These are phyloP conservation scores for Leptodactylus fallax DNA, from an alignment of 2,797 vertebrate genomes.

Conservation along the genomic window DNA sequence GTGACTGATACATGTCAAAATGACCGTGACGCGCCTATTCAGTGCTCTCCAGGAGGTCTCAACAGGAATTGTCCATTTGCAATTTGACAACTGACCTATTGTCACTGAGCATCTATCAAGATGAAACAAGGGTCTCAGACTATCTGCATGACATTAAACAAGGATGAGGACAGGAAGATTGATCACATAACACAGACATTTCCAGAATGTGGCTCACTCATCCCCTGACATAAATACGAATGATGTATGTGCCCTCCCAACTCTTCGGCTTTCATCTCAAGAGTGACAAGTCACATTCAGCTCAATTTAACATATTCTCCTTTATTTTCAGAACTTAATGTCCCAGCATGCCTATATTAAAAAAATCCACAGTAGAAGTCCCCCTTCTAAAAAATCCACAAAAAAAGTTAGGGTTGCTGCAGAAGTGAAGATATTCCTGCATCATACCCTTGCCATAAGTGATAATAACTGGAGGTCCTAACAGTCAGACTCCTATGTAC, in stretches of 20 bases:
- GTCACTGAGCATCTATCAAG: conserved; percentile 14
- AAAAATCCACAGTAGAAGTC: not conserved
- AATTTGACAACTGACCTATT: conserved; percentile 23
- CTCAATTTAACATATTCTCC: not conserved
- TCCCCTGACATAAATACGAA: too few relatives aligned
- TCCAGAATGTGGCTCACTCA: not conserved
- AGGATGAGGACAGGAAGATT: not conserved
- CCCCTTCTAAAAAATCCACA: too few relatives aligned
- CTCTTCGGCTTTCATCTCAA: not conserved
- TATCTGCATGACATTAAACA: conserved; percentile 24
- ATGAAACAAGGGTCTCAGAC: not conserved
- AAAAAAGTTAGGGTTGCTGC: too few relatives aligned
- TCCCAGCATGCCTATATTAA: not conserved
- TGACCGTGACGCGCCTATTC: not conserved
- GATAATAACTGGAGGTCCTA: too few relatives aligned
- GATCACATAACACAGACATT: conserved; percentile 8
- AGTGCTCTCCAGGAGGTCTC: conserved; percentile 38
- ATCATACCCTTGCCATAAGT: too few relatives aligned
- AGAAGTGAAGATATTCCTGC: too few relatives aligned
- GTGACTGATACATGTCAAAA: conserved; percentile 52
- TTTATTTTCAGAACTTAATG: not conserved
- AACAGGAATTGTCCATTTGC: conserved; percentile 7
- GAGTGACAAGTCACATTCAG: not conserved
- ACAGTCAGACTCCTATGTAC: too few relatives aligned
- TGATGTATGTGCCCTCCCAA: too few relatives aligned